phyloP scores from a whole-genome alignment of 92 coral and sea anemone genomes.

The Palythoa heliodiscus region DNA sequence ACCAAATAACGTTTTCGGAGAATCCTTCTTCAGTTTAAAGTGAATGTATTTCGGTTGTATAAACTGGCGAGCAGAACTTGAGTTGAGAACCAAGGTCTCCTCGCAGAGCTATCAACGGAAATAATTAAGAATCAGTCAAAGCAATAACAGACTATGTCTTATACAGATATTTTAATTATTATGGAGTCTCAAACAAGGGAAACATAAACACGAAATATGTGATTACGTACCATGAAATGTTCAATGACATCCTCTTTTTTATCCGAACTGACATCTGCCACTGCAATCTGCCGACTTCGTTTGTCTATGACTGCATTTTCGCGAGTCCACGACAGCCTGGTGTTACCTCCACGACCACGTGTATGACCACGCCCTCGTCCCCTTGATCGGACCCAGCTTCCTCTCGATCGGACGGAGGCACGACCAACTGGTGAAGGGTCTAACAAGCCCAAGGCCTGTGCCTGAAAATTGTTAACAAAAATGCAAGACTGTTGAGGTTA shows the following conservation, averaged over 20 bases:
- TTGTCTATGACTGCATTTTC: conserved; percentile 90
- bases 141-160: too few relatives aligned
- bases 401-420: conserved; percentile 53
- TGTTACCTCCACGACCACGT: conserved; percentile 64
- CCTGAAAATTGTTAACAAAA: conserved; percentile 51
- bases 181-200: background rate
- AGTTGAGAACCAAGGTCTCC: too few relatives aligned
- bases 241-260: conserved; percentile 73
- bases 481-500: background rate
- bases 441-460: conserved; percentile 90
- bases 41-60: too few relatives aligned
- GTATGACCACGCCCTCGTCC: conserved; percentile 82
- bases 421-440: conserved; percentile 68
- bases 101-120: too few relatives aligned
- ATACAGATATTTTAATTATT: too few relatives aligned
- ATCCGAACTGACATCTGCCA: conserved; percentile 73
- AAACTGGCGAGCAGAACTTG: too few relatives aligned
- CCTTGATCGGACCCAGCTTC: conserved; percentile 62
- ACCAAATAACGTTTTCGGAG: too few relatives aligned
- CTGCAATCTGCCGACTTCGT: conserved; percentile 78
- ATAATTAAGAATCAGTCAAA: too few relatives aligned
- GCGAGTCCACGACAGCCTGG: conserved; percentile 80
- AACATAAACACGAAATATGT: background rate
- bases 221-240: conserved; percentile 78
- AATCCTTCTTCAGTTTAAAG: too few relatives aligned